A percentile compares a stretch with the other conserved stretches of the same genome.
These are phyloP conservation scores for Labeo calbasu DNA, from an alignment of 2,797 vertebrate species.

Conservation along the genomic window DNA sequence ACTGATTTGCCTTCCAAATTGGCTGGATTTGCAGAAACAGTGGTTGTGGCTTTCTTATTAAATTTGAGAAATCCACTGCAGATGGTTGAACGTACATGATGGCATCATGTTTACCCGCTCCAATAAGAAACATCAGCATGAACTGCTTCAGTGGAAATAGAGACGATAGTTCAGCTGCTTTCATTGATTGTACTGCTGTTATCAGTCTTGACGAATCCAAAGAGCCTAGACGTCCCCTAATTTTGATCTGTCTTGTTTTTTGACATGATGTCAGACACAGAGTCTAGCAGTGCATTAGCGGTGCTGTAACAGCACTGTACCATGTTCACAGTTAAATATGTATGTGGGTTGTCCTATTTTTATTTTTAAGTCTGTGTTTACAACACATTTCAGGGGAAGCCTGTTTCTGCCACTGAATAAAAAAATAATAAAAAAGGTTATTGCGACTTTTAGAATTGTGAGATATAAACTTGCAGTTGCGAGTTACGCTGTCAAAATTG, in stretches of 20 bases:
- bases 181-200: conserved; percentile 26
- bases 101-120: conserved; percentile 45
- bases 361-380: not conserved
- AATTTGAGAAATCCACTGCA: conserved; percentile 62
- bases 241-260: not conserved
- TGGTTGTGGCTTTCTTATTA: conserved; percentile 63
- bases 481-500: too few species aligned
- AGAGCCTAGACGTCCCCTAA: not conserved
- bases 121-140: conserved; percentile 50
- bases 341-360: not conserved
- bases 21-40: conserved; percentile 57
- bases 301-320: not conserved
- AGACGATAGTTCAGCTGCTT: conserved; percentile 21
- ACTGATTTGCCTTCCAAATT: conserved; percentile 61
- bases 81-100: conserved; percentile 56
- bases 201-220: conserved; percentile 17
- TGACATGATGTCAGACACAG: not conserved
- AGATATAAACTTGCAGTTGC: too few species aligned
- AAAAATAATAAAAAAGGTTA: too few species aligned
- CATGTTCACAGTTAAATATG: not conserved
- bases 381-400: not conserved
- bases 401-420: too few species aligned
- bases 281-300: not conserved
- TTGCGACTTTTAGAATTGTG: too few species aligned
- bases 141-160: not conserved